These are phyloP conservation scores for Arge pagana DNA, from an alignment of 2,888 invertebrate species.

Conservation along the genomic window DNA sequence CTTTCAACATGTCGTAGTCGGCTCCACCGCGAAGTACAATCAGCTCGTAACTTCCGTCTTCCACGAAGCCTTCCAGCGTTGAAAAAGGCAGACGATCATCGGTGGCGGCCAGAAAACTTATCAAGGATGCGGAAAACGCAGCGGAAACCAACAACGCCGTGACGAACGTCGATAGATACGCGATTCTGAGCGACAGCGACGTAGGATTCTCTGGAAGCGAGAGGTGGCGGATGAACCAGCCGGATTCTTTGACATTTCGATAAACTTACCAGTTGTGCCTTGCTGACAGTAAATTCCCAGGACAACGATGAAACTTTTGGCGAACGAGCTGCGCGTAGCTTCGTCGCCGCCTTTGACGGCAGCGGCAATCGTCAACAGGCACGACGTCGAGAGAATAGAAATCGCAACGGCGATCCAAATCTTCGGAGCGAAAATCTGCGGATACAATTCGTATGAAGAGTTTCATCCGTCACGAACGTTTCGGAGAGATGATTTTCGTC, in stretches of 20 bases:
- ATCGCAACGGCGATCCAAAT: constrained; percentile 30
- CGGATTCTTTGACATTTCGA: no score
- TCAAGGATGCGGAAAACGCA: constrained; percentile 47
- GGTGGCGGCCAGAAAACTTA: constrained; percentile 36
- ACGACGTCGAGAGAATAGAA: constrained; percentile 26
- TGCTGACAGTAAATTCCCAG: constrained; percentile 47
- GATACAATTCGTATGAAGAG: no score
- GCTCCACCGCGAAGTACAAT: constrained; percentile 38
- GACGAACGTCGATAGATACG: constrained; percentile 41
- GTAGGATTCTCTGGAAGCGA: constrained; percentile 37
- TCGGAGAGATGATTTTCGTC: background rate
- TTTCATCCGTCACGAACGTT: no score
- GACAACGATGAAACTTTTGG: constrained; percentile 32
- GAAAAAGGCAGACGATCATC: constrained; percentile 39
- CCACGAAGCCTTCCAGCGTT: constrained; percentile 38
- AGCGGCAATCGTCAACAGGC: constrained; percentile 32
- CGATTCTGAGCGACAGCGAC: constrained; percentile 37
- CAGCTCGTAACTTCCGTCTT: constrained; percentile 40
- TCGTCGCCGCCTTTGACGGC: constrained; percentile 30
- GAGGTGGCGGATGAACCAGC: no score
- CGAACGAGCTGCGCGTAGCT: constrained; percentile 19
- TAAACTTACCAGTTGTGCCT: constrained; percentile 37
- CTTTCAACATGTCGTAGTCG: constrained; percentile 37
- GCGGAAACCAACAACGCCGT: constrained; percentile 40
- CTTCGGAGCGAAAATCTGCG: constrained; percentile 28